Evolutionary conservation across 2,888 invertebrate species (phyloP).

Genomic region (Fragum whitleyi): DNA sequence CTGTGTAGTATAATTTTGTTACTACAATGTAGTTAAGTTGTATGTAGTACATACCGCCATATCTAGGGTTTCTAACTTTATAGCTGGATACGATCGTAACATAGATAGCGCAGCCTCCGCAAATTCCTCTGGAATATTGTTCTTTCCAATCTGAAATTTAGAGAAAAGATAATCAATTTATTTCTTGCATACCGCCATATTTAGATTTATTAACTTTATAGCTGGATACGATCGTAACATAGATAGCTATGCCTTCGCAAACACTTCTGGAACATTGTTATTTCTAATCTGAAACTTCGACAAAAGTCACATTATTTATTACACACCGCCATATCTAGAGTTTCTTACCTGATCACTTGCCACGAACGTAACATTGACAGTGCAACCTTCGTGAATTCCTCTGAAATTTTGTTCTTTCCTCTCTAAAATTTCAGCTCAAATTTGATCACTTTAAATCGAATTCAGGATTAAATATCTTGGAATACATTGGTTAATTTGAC

Average conservation of each 20-base stretch:
- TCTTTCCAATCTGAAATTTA: constrained; percentile 78
- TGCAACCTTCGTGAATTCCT: constrained; percentile 75
- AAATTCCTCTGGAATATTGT: constrained; percentile 79
- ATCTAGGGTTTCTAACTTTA: constrained; percentile 74
- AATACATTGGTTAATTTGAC: too few species aligned
- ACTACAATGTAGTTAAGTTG: too few species aligned
- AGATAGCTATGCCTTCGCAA: constrained; percentile 74
- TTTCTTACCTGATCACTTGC: constrained; percentile 66
- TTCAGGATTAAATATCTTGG: too few species aligned
- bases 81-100: constrained; percentile 62
- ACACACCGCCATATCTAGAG: constrained; percentile 71
- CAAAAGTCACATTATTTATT: too few species aligned
- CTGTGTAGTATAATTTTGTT: too few species aligned
- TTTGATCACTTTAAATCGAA: too few species aligned
- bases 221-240: constrained; percentile 66
- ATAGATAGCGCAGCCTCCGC: constrained; percentile 75
- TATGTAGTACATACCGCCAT: constrained; percentile 64
- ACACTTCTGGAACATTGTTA: constrained; percentile 80
- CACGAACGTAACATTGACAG: constrained; percentile 72
- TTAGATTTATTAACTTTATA: constrained; percentile 71
- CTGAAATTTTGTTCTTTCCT: constrained; percentile 80
- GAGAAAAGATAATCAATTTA: too few species aligned
- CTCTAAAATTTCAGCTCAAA: too few species aligned
- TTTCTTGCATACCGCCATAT: constrained; percentile 67
- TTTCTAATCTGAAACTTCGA: constrained; percentile 77